Percentiles rank a stretch among this genome's conserved stretches.
Evolutionary conservation across 2,888 invertebrate genomes (phyloP).

Genomic region (Rhodophaea formosa): DNA sequence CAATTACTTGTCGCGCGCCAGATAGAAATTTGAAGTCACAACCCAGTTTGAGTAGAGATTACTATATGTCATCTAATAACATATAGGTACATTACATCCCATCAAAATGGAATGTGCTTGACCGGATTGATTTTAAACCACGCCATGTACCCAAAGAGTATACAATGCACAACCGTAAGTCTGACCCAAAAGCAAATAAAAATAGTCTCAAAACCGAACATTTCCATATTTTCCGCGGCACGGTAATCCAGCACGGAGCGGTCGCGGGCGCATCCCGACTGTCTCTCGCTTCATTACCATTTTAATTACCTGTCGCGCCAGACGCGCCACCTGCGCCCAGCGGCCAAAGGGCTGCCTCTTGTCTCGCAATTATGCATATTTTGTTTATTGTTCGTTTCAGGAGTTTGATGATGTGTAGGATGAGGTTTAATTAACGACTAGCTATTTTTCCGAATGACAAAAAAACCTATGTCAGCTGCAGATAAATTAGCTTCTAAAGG

Average conservation of each 20-base stretch:
- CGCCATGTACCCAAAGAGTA: too few relatives aligned
- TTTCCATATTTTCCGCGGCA: neutral
- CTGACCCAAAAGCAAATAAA: neutral
- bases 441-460: too few relatives aligned
- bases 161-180: neutral
- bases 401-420: neutral
- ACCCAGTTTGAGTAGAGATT: too few relatives aligned
- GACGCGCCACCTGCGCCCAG: constrained; percentile 47
- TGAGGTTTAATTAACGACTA: neutral
- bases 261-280: constrained; percentile 24
- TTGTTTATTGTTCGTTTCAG: constrained; percentile 28
- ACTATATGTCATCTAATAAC: too few relatives aligned
- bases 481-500: too few relatives aligned
- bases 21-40: too few relatives aligned
- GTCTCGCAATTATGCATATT: constrained; percentile 51
- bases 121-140: too few relatives aligned
- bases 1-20: constrained; percentile 70
- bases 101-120: too few relatives aligned
- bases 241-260: constrained; percentile 8
- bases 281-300: constrained; percentile 67
- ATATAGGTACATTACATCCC: too few relatives aligned
- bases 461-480: too few relatives aligned
- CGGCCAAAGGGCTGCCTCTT: constrained; percentile 37
- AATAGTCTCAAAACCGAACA: neutral
- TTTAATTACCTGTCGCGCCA: constrained; percentile 71